These are phyloP conservation scores for Cygnus atratus DNA, from an alignment of 2,113 vertebrate species.

Conservation along the genomic window DNA sequence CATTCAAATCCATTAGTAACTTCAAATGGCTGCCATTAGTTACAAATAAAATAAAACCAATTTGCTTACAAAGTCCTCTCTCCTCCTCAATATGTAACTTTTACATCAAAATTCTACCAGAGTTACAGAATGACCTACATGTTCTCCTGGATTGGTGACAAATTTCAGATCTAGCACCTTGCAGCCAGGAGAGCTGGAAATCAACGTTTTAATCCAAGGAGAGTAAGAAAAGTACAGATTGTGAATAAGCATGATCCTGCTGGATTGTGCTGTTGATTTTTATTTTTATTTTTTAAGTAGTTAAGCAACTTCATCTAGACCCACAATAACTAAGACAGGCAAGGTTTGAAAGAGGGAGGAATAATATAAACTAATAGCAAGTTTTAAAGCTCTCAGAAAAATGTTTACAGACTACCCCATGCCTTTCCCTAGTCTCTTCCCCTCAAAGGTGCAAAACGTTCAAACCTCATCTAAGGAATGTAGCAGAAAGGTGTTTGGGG, in stretches of 20 bases:
- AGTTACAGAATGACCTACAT: not conserved
- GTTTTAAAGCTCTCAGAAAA: not conserved
- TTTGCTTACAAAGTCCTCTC: not conserved
- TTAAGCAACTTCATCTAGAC: not conserved
- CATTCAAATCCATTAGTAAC: not conserved
- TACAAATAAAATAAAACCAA: not conserved
- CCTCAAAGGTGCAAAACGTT: not conserved
- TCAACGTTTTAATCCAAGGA: not conserved
- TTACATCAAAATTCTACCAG: not conserved
- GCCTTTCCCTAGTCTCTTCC: not conserved
- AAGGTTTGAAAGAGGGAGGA: not conserved
- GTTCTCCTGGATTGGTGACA: not conserved
- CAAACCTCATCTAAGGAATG: not conserved
- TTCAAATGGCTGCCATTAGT: not conserved
- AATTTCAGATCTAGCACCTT: not conserved
- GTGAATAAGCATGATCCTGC: not conserved
- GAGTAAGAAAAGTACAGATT: not conserved
- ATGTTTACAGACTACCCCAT: not conserved
- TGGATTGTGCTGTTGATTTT: not conserved
- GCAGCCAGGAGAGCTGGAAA: not conserved
- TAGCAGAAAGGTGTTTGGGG: not conserved
- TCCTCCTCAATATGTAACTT: not conserved
- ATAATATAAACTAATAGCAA: not conserved
- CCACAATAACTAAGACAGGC: not conserved
- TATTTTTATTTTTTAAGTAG: not conserved